Percentiles rank a stretch among this genome's conserved stretches.
phyloP scores from a whole-genome alignment of 2,888 invertebrate genomes.

The Drosophila peninsularis region DNA sequence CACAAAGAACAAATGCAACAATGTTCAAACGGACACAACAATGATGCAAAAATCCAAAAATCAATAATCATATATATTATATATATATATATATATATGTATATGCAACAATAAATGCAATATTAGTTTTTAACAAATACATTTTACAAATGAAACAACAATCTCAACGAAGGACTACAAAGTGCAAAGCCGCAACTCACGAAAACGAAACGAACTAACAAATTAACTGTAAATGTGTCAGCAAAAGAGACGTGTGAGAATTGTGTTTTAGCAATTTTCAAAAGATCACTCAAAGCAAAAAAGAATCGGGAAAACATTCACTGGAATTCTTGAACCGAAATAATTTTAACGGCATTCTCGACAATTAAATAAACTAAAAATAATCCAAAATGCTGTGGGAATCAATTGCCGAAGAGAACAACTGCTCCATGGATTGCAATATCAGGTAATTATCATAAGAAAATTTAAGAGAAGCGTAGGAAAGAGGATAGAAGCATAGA shows the following conservation, averaged over 20 bases:
- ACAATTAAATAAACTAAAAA: conserved; percentile 15
- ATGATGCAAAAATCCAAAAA: conserved; percentile 45
- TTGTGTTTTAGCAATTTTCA: conserved; percentile 82
- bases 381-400: conserved; percentile 84
- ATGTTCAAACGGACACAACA: conserved; percentile 62
- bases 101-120: conserved; percentile 67
- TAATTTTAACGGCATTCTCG: conserved; percentile 27
- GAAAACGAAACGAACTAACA: conserved; percentile 34
- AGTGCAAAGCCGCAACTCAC: conserved; percentile 39
- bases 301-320: conserved; percentile 20
- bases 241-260: conserved; percentile 58
- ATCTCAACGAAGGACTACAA: conserved; percentile 57
- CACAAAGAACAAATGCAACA: conserved; percentile 48
- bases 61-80: conserved; percentile 6
- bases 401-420: conserved; percentile 82
- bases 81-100: conserved; percentile 26
- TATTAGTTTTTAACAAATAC: conserved; percentile 62
- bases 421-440: conserved; percentile 83
- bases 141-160: conserved; percentile 43
- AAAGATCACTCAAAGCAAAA: conserved; percentile 21
- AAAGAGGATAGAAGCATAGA: conserved; percentile 5
- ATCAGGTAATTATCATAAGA: conserved; percentile 82
- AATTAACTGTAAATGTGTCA: conserved; percentile 60
- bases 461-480: conserved; percentile 19
- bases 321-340: conserved; percentile 8